Evolutionary conservation across 2,113 vertebrate genomes (phyloP), one percentile per base, ranked within the genome.

Genomic region (Anguilla japonica): DNA sequence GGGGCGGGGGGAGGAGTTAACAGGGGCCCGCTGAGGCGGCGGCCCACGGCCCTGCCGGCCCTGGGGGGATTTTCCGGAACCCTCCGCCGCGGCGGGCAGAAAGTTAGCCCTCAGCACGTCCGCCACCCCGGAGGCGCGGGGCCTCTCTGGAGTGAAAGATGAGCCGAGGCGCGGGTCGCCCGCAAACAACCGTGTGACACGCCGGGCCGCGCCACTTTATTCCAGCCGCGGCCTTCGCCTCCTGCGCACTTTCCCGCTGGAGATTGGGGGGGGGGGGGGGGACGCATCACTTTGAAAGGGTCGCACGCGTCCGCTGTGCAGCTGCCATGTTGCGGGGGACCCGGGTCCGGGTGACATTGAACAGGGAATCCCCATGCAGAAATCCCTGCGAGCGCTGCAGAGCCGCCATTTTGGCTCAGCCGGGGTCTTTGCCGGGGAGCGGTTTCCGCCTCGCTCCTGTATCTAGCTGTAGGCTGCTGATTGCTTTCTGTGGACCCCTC

Each of bases 341-440:
- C 92, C 90, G 92, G 88, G 60, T 79, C 87, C 83, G 90, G 86
- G 87, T 75, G 83, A 90, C 92, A 91, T 87, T 89, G 88, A 90
- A 88, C 89, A 84, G 85, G 89, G 87, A 89, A 87, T 89, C 87
- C 86, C 84, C 82, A 40, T n/a, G 67, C 80, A 14, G 88, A 91
- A 89, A 81, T 88, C 88, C 88, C 88, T 87, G 89, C 89, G 85
- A 86, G 87, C 85, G 85, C n/a, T 89, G 39, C 39, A 41, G 39
- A 75, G 67, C 9, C 26, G 67, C 67, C 67, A 75, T 75, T 34
- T 75, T 34, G 67, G 67, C 67, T 75, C 60, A 60, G 56, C 56
- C 56, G 1, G 16, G 13, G 46, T 29, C 34, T n/a, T 57, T 26
- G 11, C 60, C 15, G 41, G 22, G 16, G 79, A 34, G 22, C 39